Evolutionary conservation across 2,888 invertebrate species (phyloP).

Genomic region (Diplazon laetatorius): DNA sequence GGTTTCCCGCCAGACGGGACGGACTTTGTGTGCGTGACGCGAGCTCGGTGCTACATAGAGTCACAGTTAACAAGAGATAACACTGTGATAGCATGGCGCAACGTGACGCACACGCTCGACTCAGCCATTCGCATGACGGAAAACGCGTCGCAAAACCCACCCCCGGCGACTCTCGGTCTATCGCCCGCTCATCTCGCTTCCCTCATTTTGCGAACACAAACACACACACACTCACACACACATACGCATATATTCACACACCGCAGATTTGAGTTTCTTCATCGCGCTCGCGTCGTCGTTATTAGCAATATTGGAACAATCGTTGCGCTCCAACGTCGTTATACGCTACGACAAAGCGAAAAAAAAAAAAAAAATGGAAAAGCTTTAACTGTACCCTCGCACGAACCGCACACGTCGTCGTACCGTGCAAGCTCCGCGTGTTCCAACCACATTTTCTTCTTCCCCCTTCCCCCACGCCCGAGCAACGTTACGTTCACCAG

Average conservation of each 20-base stretch:
- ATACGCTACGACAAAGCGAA: conserved; percentile 52
- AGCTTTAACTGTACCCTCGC: conserved; percentile 58
- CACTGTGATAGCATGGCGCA: conserved; percentile 57
- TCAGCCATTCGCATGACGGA: conserved; percentile 45
- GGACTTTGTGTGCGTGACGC: conserved; percentile 50
- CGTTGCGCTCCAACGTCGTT: conserved; percentile 59
- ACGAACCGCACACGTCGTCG: conserved; percentile 37
- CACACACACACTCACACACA: too few relatives aligned
- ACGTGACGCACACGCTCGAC: conserved; percentile 59
- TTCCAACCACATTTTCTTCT: conserved; percentile 55
- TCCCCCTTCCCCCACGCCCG: too few relatives aligned
- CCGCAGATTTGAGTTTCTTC: conserved; percentile 30
- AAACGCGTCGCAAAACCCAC: conserved; percentile 36
- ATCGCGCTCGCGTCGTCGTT: conserved; percentile 53
- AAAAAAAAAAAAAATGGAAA: conserved; percentile 37
- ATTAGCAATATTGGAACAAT: conserved; percentile 61
- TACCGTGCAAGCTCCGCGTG: conserved; percentile 45
- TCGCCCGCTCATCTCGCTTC: conserved; percentile 41
- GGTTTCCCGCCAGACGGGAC: too few relatives aligned
- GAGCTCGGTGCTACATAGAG: conserved; percentile 60
- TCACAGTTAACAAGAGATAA: conserved; percentile 60
- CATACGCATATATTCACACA: neutral
- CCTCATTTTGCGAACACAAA: too few relatives aligned
- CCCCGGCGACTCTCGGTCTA: conserved; percentile 23
- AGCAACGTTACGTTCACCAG: conserved; percentile 48